Conservation (phyloP, 2,113 vertebrate species). For the Calonectris borealis region DNA sequence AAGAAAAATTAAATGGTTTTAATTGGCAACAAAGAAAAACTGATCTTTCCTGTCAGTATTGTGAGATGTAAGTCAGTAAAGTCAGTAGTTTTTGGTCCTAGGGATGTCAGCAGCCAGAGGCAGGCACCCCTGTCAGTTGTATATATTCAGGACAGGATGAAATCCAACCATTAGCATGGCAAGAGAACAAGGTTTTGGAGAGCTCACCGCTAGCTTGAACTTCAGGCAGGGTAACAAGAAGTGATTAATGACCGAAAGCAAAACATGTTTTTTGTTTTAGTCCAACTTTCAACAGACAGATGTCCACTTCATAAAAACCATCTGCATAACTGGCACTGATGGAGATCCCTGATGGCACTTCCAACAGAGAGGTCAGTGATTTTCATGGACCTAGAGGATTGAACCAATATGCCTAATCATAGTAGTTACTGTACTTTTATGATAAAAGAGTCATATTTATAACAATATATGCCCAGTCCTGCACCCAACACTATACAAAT, state of each 20-base stretch:
- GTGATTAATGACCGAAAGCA: neutral
- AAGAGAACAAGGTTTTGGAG: neutral
- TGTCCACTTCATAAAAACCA: neutral
- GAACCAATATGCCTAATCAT: neutral
- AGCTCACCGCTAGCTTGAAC: neutral
- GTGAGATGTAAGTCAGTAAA: neutral
- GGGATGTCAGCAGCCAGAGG: neutral
- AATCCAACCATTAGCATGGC: neutral
- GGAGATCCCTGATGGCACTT: neutral
- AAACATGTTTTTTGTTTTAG: neutral
- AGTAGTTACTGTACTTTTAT: neutral
- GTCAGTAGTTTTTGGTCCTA: neutral
- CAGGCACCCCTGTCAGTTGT: fast-evolving
- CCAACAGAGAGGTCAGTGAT: neutral
- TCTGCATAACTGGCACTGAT: neutral
- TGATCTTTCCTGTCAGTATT: neutral
- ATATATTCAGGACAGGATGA: neutral
- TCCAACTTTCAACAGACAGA: neutral
- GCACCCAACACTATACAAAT: neutral
- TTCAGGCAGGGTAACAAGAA: neutral
- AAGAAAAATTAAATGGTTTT: neutral
- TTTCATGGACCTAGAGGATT: neutral
- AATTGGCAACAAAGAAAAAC: neutral
- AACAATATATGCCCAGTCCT: neutral
- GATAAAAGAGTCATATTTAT: neutral